Base-by-base conservation (phyloP, 2,888 invertebrate genomes). In the Drosophila basisetae region DNA sequence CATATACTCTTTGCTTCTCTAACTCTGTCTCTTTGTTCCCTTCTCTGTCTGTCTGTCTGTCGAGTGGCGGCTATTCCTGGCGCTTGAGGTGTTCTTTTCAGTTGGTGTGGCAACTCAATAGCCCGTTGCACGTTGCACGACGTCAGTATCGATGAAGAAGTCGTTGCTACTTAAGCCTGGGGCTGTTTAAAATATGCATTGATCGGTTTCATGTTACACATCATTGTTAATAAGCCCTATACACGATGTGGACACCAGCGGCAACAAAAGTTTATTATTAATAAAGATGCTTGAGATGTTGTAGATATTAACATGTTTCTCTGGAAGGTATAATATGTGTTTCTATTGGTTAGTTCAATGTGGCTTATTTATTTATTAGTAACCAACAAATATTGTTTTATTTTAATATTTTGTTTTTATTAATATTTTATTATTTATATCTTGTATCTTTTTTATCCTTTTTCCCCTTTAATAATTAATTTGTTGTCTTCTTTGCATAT, bases 61-160 rank as follows among this genome's bases (percentile, higher is more conserved):
- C 73, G 74, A 84, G 76, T 73, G 75, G 71, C 71, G 72, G 84
- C 72, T 79, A 66, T 82, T 78, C 82, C 76, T 73, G 56, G 55
- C 64, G 79, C 88, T 90, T 72, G 68, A 88, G 84, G 90, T 85
- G 85, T 84, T 71, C 67, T 65, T 76, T 63, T 53, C 68, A 66
- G 58, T 39, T 70, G 47, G 39, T 61, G 56, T 35, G 39, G 76
- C 65, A 71, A 73, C 73, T 80, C 76, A 80, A 80, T 83, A 70
- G 63, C 64, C 16, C 50, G 70, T 41, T 60, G 43, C 43, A 22
- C 30, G 52, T 75, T 79, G 56, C 49, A 56, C 52, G 70, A 37
- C 53, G 47, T 30, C 16, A 31, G 43, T 25, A 25, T 25, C 22
- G 47, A 47, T 47, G 25, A 25, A 22, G 7, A 22, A 47, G 25